Percentiles rank a stretch among this genome's conserved stretches.
Evolutionary conservation across 2,113 vertebrate species (phyloP).

Genomic region (Anhinga anhinga): DNA sequence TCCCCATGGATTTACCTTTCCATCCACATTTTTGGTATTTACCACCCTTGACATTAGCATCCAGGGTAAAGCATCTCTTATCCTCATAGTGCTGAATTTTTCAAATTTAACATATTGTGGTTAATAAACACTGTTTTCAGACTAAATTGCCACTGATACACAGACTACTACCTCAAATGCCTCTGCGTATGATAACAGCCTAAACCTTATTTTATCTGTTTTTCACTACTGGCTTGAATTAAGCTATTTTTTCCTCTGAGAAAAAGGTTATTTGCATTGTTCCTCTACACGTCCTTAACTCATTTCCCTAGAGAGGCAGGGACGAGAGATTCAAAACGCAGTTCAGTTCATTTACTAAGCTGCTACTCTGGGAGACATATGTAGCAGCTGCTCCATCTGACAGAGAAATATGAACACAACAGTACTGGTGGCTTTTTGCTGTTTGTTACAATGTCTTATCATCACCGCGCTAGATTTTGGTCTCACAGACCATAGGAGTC

Average conservation of each 20-base stretch:
- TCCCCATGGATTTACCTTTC: not conserved
- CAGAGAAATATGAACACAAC: conserved; percentile 36
- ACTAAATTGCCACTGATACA: not conserved
- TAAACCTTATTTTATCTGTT: not conserved
- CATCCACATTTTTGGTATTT: not conserved
- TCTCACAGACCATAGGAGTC: not conserved
- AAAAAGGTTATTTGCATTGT: not conserved
- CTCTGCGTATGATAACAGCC: not conserved
- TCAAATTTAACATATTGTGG: not conserved
- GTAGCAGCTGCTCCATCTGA: not conserved
- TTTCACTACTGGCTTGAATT: conserved; percentile 1
- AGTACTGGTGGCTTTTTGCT: not conserved
- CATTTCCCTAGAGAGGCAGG: not conserved
- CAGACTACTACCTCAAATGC: not conserved
- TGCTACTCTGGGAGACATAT: not conserved
- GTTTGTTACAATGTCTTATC: not conserved
- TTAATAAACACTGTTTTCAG: not conserved
- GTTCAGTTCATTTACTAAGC: not conserved
- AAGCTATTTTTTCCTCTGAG: not conserved
- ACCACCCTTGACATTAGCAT: not conserved
- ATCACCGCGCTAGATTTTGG: not conserved
- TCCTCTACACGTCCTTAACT: not conserved
- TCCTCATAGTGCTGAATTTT: not conserved
- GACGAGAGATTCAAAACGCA: not conserved
- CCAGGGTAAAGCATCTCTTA: not conserved